Evolutionary conservation across 2,888 invertebrate genomes (phyloP), one percentile per base, ranked within the genome.

Genomic region (Andrena camellia): DNA sequence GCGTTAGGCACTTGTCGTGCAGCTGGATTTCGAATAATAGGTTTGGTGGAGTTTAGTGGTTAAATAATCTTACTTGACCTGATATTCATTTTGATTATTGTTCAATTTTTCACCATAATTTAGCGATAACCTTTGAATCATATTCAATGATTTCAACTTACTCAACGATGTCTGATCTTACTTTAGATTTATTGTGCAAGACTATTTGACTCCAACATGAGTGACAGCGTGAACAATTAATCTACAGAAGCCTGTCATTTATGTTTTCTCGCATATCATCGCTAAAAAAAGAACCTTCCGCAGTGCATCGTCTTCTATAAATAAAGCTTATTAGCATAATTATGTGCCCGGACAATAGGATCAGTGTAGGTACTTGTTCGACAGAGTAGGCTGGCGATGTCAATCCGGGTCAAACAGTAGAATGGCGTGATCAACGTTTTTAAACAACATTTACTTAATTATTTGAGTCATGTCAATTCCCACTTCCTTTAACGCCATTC

Each of bases 241-340:
- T n/a, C 23, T 8, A 57, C 8, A 23, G 23, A 26, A 13, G 8
- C 10, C 23, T 10, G 23, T 10, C 57, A 23, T 57, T 57, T 23
- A 57, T 26, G 10, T 57, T 54, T 64, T 64, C 31, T 17, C 10
- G 33, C 57, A 23, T 67, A 31, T 60, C 23, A 48, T 59, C 59
- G 59, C 42, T 74, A 50, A 31, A 67, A 31, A 67, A 72, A 69
- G 20, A 66, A 72, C 52, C 57, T 81, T 77, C 68, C 63, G 60
- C 59, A 5, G 62, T 33, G 26, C 76, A 70, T 74, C 78, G 81
- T 78, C 84, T 69, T 70, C 86, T 84, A 87, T 84, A 88, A 87
- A 88, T 87, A 86, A 60, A 57, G 60, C 67, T 73, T 63, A 70
- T 88, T 87, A 88, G 86, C 87, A 87, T 87, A 84, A 84, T 86